phyloP scores from a whole-genome alignment of 2,113 vertebrate species.

The Alligator sinensis region DNA sequence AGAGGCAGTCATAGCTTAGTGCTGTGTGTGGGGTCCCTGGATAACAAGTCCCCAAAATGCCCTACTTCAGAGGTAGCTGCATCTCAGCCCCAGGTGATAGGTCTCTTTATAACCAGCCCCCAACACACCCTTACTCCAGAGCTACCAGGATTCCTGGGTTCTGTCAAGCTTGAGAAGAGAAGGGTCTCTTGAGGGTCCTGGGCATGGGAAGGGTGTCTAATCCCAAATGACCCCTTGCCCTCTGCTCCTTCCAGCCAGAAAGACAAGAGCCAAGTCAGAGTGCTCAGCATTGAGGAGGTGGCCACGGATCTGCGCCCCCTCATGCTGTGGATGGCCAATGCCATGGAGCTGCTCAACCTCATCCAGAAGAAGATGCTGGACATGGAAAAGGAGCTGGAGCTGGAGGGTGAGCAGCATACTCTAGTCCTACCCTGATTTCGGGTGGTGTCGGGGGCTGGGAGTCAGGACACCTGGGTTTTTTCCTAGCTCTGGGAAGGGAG shows the following conservation, averaged over 20 bases:
- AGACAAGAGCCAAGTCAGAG: constrained; percentile 72
- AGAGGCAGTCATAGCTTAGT: not conserved
- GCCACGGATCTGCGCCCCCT: constrained; percentile 89
- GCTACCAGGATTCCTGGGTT: too few relatives aligned
- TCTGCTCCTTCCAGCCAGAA: constrained; percentile 74
- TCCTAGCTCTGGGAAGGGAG: too few relatives aligned
- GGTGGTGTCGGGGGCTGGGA: not conserved
- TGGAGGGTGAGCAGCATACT: not conserved
- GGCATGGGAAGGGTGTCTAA: not conserved
- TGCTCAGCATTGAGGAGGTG: constrained; percentile 85
- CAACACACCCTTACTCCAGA: not conserved
- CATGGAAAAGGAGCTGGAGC: constrained; percentile 91
- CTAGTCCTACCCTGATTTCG: not conserved
- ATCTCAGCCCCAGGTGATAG: not conserved
- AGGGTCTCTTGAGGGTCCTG: not conserved
- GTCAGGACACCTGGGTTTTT: too few relatives aligned
- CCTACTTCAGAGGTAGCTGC: not conserved
- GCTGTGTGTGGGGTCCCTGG: not conserved
- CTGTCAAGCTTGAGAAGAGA: not conserved
- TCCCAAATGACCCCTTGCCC: not conserved
- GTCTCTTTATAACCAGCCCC: not conserved
- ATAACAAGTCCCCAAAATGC: not conserved
- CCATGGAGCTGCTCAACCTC: constrained; percentile 92
- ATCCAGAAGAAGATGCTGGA: constrained; percentile 90
- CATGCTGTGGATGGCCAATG: constrained; percentile 96